A percentile compares a stretch with the other conserved stretches of the same genome.
Evolutionary conservation across 2,888 invertebrate species (phyloP).

Genomic region (Alcis repandata): DNA sequence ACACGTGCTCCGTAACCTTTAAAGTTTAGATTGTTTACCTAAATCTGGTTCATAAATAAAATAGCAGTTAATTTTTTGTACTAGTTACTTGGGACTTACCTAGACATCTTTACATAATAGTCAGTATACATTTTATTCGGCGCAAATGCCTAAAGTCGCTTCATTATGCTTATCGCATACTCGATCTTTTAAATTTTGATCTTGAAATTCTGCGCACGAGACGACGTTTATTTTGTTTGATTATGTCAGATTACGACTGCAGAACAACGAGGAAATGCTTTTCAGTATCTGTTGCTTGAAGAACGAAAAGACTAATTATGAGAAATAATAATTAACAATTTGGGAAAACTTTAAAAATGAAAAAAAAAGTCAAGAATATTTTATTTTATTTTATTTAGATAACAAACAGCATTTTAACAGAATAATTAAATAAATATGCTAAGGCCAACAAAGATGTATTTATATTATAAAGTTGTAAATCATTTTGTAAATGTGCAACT

Average conservation of each 20-base stretch:
- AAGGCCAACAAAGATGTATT: too few species aligned
- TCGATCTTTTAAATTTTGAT: conserved; percentile 1
- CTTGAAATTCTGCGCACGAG: conserved; percentile 34
- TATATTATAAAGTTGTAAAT: too few species aligned
- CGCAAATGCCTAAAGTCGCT: conserved; percentile 21
- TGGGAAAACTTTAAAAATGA: too few species aligned
- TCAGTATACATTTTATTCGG: not conserved
- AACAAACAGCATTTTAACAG: too few species aligned
- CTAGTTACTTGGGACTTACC: not conserved
- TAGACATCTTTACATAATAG: not conserved
- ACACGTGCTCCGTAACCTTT: not conserved
- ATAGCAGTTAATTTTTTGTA: not conserved
- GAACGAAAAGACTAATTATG: too few species aligned
- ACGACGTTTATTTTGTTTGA: conserved; percentile 37
- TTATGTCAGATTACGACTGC: conserved; percentile 31
- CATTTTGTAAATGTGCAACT: too few species aligned
- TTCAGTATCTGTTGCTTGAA: not conserved
- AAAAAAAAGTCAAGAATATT: too few species aligned
- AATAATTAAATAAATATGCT: too few species aligned
- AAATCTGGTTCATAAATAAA: not conserved
- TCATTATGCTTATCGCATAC: conserved; percentile 18
- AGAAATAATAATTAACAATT: not conserved
- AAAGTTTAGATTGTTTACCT: not conserved
- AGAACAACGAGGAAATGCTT: not conserved
- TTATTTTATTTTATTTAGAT: too few species aligned